These are phyloP conservation scores for Varecia variegata DNA, from an alignment of 2,797 vertebrate species.

Conservation along the genomic window DNA sequence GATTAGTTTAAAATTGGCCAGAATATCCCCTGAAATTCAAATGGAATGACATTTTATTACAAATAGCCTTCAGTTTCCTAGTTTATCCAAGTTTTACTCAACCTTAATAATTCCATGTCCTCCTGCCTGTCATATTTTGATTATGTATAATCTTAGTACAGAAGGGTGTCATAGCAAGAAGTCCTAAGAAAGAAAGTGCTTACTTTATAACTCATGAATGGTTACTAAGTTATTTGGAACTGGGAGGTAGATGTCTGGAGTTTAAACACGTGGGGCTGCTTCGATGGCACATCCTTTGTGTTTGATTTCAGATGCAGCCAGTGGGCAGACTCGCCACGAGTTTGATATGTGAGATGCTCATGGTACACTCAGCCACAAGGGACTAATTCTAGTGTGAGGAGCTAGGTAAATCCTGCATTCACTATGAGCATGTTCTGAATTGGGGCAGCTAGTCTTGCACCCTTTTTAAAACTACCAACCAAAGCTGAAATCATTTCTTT, in stretches of 20 bases:
- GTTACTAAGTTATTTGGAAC: neutral
- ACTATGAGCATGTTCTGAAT: neutral
- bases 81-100: neutral
- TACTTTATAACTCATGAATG: neutral
- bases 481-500: neutral
- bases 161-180: neutral
- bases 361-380: neutral
- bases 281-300: neutral
- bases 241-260: neutral
- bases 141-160: neutral
- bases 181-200: neutral
- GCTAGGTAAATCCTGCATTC: neutral
- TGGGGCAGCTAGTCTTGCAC: neutral
- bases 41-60: neutral
- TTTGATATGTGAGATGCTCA: neutral
- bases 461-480: neutral
- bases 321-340: neutral
- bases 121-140: neutral
- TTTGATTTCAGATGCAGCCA: neutral
- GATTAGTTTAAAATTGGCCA: neutral
- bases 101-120: neutral
- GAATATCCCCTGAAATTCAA: neutral
- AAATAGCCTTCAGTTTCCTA: neutral
- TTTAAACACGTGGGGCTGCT: neutral
- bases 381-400: neutral